Evolutionary conservation across 2,888 invertebrate genomes (phyloP).

Genomic region (Nowickia ferox): DNA sequence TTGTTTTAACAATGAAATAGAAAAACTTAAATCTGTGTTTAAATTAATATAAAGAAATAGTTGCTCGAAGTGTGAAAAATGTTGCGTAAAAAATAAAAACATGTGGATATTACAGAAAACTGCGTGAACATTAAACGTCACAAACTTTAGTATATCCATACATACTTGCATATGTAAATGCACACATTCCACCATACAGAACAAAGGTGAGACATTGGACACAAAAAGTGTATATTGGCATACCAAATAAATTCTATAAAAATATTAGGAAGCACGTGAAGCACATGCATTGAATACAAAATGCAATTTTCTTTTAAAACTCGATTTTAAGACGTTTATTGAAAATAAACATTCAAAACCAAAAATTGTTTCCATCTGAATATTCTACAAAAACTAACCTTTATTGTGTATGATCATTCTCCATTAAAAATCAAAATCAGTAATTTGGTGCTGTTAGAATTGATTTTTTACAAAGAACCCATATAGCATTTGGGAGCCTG

Average conservation of each 20-base stretch:
- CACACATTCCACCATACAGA: not conserved
- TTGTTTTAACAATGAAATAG: conserved; percentile 28
- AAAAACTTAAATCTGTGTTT: conserved; percentile 22
- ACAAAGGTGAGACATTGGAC: conserved; percentile 57
- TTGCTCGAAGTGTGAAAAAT: not conserved
- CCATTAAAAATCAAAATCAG: too few species aligned
- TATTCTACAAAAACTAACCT: too few species aligned
- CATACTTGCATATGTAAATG: not conserved
- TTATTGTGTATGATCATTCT: too few species aligned
- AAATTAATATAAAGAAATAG: conserved; percentile 9
- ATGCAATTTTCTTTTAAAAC: not conserved
- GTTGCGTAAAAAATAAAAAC: conserved; percentile 50
- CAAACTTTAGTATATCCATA: not conserved
- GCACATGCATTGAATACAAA: not conserved
- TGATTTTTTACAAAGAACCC: too few species aligned
- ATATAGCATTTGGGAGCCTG: too few species aligned
- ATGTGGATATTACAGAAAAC: conserved; percentile 58
- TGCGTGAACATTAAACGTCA: conserved; percentile 62
- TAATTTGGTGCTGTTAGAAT: too few species aligned
- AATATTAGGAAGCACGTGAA: not conserved
- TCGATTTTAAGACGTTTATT: conserved; percentile 3
- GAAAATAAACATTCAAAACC: too few species aligned
- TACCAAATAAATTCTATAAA: conserved; percentile 4
- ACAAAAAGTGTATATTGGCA: conserved; percentile 11
- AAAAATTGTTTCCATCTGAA: too few species aligned